Evolutionary conservation across 2,113 vertebrate species (phyloP), one percentile per base, ranked within the genome.

Genomic region (Paradoxurus hermaphroditus): DNA sequence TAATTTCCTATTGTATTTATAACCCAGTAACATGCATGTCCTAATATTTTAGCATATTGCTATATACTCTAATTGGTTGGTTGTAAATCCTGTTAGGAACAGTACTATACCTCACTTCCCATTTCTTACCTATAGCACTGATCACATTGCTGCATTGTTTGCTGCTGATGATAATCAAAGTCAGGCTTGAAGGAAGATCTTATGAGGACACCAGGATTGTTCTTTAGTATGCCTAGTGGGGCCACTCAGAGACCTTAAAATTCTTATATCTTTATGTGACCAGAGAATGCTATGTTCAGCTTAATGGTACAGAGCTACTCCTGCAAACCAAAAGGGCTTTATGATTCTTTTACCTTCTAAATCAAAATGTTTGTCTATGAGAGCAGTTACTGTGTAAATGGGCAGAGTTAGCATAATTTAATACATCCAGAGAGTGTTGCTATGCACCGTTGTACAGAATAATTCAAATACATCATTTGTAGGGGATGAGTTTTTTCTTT

Each of bases 331-430:
- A 86, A 63, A 65, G 70, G 56, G 51, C 44, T 34, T 70, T 73
- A 70, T 3, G 18, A 53, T 77, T 92, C 44, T 29, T 83, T 93
- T 90, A 83, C 39, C n/a, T 73, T 41, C 15, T 59, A 82, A 96
- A 77, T 97, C 7, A 41, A 91, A 86, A 72, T 91, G 21, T 63
- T 95, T 41, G n/a, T 68, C 27, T 86, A 0, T 97, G 49, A 94
- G 65, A 44, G 53, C 77, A 70, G 75, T 75, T 72, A 41, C 44
- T 72, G 18, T 91, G 82, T 13, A 82, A 86, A 65, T 62, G 34
- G 56, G 36, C 19, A 77, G 15, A 7, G 3, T 86, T 41, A 56
- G 23, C 19, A 23, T 88, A 84, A 46, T 83, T 72, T 89, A 93
- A 11, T 44, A 67, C 90, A 36, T 78, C 53, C 34, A 62, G 14